A percentile compares a stretch with the other conserved stretches of the same genome.
Conservation (phyloP, 2,888 invertebrate species). For the Nowickia ferox region DNA sequence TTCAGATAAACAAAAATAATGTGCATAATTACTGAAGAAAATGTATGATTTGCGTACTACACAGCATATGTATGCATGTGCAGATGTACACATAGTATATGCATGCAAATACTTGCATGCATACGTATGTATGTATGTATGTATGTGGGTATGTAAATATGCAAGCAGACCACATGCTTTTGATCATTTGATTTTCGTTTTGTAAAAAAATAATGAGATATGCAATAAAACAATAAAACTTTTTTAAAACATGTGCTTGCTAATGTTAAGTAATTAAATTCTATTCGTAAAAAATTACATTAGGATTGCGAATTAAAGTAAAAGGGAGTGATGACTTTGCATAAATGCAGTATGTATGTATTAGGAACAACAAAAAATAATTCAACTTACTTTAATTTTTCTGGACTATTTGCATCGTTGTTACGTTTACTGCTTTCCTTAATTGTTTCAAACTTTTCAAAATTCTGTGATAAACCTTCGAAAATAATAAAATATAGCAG, state of each 20-base stretch:
- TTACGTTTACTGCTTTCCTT: slow-evolving; percentile 88
- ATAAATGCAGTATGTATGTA: background rate
- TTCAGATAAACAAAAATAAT: background rate
- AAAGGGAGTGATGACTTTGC: background rate
- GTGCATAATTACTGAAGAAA: background rate
- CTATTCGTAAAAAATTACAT: background rate
- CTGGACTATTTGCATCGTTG: slow-evolving; percentile 87
- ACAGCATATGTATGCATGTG: background rate
- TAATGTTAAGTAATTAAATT: slow-evolving; percentile 62
- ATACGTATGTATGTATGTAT: background rate
- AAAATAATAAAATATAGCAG: slow-evolving; percentile 56
- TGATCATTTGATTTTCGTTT: slow-evolving; percentile 52
- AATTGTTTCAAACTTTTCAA: slow-evolving; percentile 90
- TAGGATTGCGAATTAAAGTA: background rate
- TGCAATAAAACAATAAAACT: slow-evolving; percentile 3
- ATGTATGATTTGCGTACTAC: too few species aligned
- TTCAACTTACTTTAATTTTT: slow-evolving; percentile 86
- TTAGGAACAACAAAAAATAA: slow-evolving; percentile 11
- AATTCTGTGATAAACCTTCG: slow-evolving; percentile 90
- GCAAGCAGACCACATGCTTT: slow-evolving; percentile 23
- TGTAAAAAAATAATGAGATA: background rate
- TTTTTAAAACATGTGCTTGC: slow-evolving; percentile 48
- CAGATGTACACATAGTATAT: too few species aligned
- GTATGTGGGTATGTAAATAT: background rate
- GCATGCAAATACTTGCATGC: background rate